Evolutionary conservation across 1,140 invertebrate genomes (phyloP).

Genomic region (Listronotus bonariensis): DNA sequence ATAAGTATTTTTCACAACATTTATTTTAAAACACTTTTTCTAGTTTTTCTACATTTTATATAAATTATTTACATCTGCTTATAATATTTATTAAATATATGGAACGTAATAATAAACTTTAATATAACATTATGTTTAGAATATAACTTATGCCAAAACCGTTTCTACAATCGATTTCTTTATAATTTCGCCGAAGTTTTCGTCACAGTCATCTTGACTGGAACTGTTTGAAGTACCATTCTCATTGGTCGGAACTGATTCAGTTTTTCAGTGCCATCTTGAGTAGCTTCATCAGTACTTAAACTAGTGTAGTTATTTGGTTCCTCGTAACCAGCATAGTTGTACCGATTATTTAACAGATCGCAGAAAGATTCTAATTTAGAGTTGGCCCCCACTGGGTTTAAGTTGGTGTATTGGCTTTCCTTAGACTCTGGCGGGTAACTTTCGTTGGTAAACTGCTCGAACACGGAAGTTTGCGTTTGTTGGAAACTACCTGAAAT

Average conservation of each 20-base stretch:
- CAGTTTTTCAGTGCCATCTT: conserved; percentile 12
- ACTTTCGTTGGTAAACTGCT: conserved; percentile 49
- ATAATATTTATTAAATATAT: conserved; percentile 44
- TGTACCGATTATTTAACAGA: conserved; percentile 64
- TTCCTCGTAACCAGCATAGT: conserved; percentile 56
- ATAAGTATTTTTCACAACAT: conserved; percentile 54
- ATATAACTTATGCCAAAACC: conserved; percentile 71
- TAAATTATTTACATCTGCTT: conserved; percentile 53
- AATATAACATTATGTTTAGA: conserved; percentile 38
- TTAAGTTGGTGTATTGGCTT: conserved; percentile 62
- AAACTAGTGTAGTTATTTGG: conserved; percentile 40
- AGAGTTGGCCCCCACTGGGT: conserved; percentile 62
- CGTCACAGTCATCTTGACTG: conserved; percentile 60
- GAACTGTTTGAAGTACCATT: conserved; percentile 25
- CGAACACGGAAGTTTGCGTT: conserved; percentile 44
- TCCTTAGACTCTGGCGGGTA: conserved; percentile 51
- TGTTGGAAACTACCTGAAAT: conserved; percentile 33
- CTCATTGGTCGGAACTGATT: conserved; percentile 23
- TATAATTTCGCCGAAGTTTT: conserved; percentile 90
- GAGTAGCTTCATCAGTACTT: conserved; percentile 28
- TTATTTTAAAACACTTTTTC: conserved; percentile 55
- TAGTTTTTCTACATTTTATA: conserved; percentile 55
- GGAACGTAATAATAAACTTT: conserved; percentile 51
- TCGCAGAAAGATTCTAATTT: conserved; percentile 75
- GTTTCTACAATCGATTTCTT: conserved; percentile 92